Conservation (phyloP, 1,140 invertebrate genomes). For the Drosophila kanapiae region DNA sequence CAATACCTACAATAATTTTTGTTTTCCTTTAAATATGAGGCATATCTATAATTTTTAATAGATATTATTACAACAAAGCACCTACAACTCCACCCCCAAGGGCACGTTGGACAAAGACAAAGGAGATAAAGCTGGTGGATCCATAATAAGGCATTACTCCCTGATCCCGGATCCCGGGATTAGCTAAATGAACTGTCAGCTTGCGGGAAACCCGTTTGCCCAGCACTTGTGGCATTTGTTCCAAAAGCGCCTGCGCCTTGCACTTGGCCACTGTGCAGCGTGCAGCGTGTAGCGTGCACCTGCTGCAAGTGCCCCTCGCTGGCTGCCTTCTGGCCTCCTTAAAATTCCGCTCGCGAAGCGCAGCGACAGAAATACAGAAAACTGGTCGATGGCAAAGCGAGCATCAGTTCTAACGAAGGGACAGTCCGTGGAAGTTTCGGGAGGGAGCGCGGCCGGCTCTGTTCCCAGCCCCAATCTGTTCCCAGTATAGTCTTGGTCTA, state of each 20-base stretch:
- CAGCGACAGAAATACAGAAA: constrained; percentile 62
- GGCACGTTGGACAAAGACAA: neutral
- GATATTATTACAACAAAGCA: neutral
- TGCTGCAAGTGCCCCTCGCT: constrained; percentile 48
- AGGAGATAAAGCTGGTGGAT: constrained; percentile 1
- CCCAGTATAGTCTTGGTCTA: constrained; percentile 37
- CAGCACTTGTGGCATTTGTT: constrained; percentile 69
- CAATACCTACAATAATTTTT: too few relatives aligned
- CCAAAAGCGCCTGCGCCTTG: constrained; percentile 64
- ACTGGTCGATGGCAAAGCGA: constrained; percentile 56
- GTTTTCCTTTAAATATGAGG: neutral
- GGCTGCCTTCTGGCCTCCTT: constrained; percentile 48
- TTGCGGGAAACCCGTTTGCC: constrained; percentile 53
- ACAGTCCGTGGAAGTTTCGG: constrained; percentile 42
- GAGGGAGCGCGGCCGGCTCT: constrained; percentile 48
- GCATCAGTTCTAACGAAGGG: constrained; percentile 73
- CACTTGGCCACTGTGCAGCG: constrained; percentile 7
- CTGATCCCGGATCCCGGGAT: constrained; percentile 22
- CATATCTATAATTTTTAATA: neutral
- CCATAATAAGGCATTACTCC: constrained; percentile 14
- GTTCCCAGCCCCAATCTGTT: constrained; percentile 12
- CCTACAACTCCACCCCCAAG: neutral
- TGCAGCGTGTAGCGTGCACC: constrained; percentile 48
- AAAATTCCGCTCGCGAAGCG: constrained; percentile 71
- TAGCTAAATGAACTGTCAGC: constrained; percentile 67